phyloP scores from a whole-genome alignment of 2,113 vertebrate genomes.

The Apeltes quadracus region DNA sequence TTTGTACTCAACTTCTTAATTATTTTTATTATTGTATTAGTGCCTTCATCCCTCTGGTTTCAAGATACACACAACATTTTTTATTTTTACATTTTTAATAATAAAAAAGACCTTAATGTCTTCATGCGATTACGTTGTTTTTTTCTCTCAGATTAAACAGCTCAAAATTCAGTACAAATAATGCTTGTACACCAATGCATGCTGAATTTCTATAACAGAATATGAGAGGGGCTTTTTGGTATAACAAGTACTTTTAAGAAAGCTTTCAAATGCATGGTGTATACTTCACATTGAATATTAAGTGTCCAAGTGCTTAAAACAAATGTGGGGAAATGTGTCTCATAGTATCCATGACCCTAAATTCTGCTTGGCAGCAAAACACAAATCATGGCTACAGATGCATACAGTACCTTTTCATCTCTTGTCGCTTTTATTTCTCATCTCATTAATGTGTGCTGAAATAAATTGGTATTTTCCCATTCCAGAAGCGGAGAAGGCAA shows the following conservation, averaged over 20 bases:
- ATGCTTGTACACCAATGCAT: not conserved
- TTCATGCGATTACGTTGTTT: not conserved
- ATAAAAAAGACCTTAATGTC: not conserved
- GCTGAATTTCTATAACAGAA: not conserved
- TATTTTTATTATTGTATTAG: not conserved
- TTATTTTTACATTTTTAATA: too few species aligned
- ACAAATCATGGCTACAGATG: not conserved
- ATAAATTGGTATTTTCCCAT: constrained; percentile 1
- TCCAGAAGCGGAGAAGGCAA: constrained; percentile 70
- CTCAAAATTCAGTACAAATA: not conserved
- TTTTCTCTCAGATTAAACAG: not conserved
- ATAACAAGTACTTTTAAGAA: not conserved
- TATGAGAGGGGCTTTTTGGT: not conserved
- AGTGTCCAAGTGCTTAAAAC: not conserved
- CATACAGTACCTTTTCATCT: not conserved
- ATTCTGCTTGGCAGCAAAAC: not conserved
- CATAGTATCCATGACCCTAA: not conserved
- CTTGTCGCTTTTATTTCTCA: not conserved
- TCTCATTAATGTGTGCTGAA: not conserved
- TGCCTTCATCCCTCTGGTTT: not conserved
- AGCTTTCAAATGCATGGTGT: not conserved
- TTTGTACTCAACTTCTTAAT: not conserved
- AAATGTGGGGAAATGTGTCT: not conserved
- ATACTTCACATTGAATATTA: not conserved
- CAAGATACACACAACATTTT: not conserved